These are phyloP conservation scores for Oenanthe oenanthe DNA, from an alignment of 2,113 vertebrate species.

Conservation along the genomic window DNA sequence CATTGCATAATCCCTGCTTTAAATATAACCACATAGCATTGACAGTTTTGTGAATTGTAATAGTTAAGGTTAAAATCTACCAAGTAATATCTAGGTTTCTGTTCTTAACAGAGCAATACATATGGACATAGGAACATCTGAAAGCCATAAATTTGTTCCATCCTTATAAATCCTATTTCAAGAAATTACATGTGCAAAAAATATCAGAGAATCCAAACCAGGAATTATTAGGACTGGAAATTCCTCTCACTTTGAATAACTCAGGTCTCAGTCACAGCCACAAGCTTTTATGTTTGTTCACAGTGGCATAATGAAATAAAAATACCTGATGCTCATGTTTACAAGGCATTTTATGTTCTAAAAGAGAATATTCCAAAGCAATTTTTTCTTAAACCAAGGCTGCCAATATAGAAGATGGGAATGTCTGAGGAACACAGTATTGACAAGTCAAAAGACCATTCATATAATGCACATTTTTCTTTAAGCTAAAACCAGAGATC, in stretches of 20 bases:
- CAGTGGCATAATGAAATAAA: background rate
- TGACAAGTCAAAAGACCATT: background rate
- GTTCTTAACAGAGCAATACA: background rate
- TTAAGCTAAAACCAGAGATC: background rate
- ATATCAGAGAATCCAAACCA: background rate
- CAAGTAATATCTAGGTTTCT: background rate
- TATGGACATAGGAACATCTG: background rate
- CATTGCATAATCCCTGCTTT: background rate
- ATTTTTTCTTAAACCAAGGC: background rate
- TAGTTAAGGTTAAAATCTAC: background rate
- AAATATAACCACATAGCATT: background rate
- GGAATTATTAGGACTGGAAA: background rate
- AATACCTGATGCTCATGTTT: background rate
- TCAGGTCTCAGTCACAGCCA: background rate
- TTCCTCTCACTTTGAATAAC: background rate
- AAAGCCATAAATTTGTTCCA: background rate
- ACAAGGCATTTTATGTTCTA: background rate
- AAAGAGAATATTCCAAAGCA: background rate
- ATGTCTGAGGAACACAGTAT: background rate
- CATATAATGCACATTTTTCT: background rate
- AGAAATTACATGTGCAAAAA: background rate
- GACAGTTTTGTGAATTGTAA: background rate
- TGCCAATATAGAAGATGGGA: background rate
- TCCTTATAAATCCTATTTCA: background rate
- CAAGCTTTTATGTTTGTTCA: background rate